Percentiles rank a stretch among this genome's conserved stretches.
phyloP scores from a whole-genome alignment of 2,797 vertebrate species.

The Emys orbicularis region DNA sequence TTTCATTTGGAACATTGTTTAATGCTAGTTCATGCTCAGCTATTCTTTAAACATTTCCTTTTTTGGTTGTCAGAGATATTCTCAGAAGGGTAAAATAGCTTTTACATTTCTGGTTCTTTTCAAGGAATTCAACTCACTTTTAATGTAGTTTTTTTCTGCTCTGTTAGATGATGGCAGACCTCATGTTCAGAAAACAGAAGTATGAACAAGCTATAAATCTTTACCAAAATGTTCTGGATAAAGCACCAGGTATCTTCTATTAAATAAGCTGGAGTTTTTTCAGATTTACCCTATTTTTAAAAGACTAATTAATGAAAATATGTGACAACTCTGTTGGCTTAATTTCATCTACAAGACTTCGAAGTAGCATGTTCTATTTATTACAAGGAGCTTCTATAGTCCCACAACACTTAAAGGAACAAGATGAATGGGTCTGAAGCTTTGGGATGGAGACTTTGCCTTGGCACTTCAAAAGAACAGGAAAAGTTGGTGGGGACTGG shows the following conservation, averaged over 20 bases:
- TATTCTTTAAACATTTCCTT: not conserved
- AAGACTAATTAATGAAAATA: not conserved
- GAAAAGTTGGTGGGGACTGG: not conserved
- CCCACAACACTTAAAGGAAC: not conserved
- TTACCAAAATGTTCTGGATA: conserved; percentile 70
- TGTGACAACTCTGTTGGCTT: not conserved
- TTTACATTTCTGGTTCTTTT: not conserved
- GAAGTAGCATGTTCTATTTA: not conserved
- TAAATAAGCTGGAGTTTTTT: not conserved
- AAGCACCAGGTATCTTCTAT: conserved; percentile 65
- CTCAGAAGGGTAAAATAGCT: not conserved
- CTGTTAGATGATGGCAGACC: conserved; percentile 80
- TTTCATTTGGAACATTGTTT: not conserved
- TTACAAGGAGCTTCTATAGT: not conserved
- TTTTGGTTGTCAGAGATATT: not conserved
- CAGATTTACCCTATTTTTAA: not conserved
- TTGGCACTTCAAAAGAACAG: not conserved
- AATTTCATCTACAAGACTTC: not conserved
- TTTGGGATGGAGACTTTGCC: not conserved
- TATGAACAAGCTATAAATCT: conserved; percentile 70
- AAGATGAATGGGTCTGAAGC: not conserved
- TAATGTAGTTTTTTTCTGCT: not conserved
- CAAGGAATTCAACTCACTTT: not conserved
- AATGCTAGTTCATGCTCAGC: not conserved
- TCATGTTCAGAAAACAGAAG: conserved; percentile 79